phyloP scores from a whole-genome alignment of 2,113 vertebrate genomes.

The Eonycteris spelaea region DNA sequence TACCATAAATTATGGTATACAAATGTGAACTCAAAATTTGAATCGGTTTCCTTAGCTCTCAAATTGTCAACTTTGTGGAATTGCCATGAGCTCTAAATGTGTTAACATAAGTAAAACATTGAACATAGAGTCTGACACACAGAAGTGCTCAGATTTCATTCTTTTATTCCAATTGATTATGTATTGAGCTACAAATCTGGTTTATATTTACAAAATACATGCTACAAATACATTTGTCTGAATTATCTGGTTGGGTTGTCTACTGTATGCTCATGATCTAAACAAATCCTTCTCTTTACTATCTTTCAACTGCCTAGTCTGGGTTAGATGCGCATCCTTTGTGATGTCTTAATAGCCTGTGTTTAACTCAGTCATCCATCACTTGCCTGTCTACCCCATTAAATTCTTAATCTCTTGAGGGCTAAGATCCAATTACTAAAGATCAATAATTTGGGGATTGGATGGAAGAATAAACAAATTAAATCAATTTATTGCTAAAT shows the following conservation, averaged over 20 bases:
- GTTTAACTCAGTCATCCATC: neutral
- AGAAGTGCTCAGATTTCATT: neutral
- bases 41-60: neutral
- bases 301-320: neutral
- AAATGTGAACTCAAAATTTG: neutral
- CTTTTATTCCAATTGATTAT: neutral
- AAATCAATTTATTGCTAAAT: neutral
- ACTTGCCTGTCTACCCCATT: neutral
- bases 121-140: neutral
- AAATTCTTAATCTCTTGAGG: neutral
- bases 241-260: neutral
- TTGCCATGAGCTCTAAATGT: neutral
- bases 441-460: neutral
- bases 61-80: neutral
- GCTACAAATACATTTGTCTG: neutral
- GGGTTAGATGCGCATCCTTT: neutral
- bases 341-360: neutral
- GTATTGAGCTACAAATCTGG: neutral
- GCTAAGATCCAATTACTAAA: neutral
- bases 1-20: neutral
- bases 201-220: neutral
- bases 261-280: neutral
- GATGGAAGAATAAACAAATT: neutral
- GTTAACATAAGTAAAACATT: neutral
- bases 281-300: neutral